Evolutionary conservation across 2,888 invertebrate genomes (phyloP), one percentile per base, ranked within the genome.

Genomic region (Xanthia icteritia): DNA sequence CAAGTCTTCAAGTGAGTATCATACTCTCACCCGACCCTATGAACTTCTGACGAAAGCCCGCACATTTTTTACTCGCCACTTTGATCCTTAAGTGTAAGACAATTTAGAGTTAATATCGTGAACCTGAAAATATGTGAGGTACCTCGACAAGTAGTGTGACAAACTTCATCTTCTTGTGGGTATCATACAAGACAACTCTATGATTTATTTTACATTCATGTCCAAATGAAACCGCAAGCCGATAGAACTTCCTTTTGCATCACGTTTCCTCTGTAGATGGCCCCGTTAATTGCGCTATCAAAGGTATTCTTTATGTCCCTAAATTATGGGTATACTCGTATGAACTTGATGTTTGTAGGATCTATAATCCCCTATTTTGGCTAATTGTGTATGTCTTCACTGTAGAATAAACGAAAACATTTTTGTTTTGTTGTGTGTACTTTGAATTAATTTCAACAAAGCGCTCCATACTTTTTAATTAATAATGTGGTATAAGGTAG

Each of bases 1-100:
- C 27, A 36, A 0, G 73, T 88, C 17, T 87, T 94, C 11, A 81
- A 76, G 94, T 94, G 86, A 89, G 88, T 56, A 23, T 39, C 20
- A 56, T 23, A 13, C 36, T 13, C 36, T 36, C 20, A 31, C 23
- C 23, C 11, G 2, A 42, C 23, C 15, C 3, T 27, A 70, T 70
- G 31, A 23, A 45, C 36, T 54, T 36, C 36, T 54, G 5, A n/a
- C 31, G 5, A 67, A 23, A 67, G 9, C 17, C 23, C 51, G 36
- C 9, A 23, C 27, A 20, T 27, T 11, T 45, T 20, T 27, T 45
- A 11, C 13, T 20, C 48, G 23, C 20, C 20, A 48, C 48, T 31
- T 23, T 31, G 66, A 23, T 9, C 66, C 31, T 5, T 27, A 31
- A 8, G 6, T 11, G 20, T 45, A 48, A 42, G 9, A n/a, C 39